A percentile compares a stretch with the other conserved stretches of the same genome.
Evolutionary conservation across 2,797 vertebrate genomes (phyloP).

Genomic region (Gymnopithys bicolor): DNA sequence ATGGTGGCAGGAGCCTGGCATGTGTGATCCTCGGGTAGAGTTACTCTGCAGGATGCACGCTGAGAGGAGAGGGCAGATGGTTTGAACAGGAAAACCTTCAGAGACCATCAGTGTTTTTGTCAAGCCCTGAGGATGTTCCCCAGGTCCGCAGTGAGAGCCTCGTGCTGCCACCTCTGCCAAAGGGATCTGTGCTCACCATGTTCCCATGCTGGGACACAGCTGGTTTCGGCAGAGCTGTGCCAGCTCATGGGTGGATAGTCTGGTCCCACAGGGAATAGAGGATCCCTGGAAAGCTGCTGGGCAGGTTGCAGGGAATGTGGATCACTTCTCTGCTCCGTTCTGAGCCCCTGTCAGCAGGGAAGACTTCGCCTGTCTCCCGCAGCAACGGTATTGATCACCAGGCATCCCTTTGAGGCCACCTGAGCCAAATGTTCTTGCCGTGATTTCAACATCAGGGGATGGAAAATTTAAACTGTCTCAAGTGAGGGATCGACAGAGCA

Average conservation of each 20-base stretch:
- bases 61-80: neutral
- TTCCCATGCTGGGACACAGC: neutral
- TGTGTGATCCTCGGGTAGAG: neutral
- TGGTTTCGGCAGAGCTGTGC: neutral
- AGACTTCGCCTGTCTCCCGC: neutral
- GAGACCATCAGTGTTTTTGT: neutral
- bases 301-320: neutral
- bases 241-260: neutral
- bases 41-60: neutral
- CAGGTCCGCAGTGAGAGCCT: fast-evolving
- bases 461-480: neutral
- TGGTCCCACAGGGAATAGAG: neutral
- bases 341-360: neutral
- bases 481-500: neutral
- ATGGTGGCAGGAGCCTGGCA: neutral
- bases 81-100: neutral
- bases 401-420: neutral
- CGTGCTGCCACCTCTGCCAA: neutral
- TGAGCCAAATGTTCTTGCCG: neutral
- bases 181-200: neutral
- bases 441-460: neutral
- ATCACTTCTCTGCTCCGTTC: neutral
- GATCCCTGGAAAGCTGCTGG: slow-evolving; percentile 32
- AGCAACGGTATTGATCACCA: neutral
- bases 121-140: neutral